phyloP scores from a whole-genome alignment of 2,113 vertebrate species.

The Chionodraco myersi region DNA sequence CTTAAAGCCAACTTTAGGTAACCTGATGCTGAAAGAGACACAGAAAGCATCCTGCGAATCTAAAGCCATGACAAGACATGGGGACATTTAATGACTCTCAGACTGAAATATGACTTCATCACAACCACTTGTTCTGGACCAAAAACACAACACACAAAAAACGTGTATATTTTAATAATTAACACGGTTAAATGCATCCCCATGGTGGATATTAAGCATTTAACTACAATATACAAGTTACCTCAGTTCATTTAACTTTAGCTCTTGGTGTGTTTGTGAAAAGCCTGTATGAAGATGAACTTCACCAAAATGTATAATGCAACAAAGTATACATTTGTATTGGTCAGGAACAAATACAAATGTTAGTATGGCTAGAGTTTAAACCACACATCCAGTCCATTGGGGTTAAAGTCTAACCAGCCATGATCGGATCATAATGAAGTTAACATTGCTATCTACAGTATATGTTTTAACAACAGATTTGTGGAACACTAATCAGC shows the following conservation, averaged over 20 bases:
- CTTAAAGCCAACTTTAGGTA: background rate
- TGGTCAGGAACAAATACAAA: no score
- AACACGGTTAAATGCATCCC: no score
- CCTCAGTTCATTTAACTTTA: no score
- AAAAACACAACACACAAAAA: no score
- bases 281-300: background rate
- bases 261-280: background rate
- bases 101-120: background rate
- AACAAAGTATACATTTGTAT: no score
- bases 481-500: background rate
- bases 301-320: no score
- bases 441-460: background rate
- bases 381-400: background rate
- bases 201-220: no score
- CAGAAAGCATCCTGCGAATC: background rate
- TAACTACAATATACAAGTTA: no score
- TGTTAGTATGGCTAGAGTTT: background rate
- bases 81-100: background rate
- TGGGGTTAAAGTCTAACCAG: background rate
- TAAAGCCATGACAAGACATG: slow-evolving; percentile 1
- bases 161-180: no score
- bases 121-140: background rate
- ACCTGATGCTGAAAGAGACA: slow-evolving; percentile 9
- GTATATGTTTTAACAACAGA: background rate
- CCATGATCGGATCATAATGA: background rate